Base-by-base conservation (phyloP, 2,888 invertebrate genomes). In the Scelioninae gen. 2 region DNA sequence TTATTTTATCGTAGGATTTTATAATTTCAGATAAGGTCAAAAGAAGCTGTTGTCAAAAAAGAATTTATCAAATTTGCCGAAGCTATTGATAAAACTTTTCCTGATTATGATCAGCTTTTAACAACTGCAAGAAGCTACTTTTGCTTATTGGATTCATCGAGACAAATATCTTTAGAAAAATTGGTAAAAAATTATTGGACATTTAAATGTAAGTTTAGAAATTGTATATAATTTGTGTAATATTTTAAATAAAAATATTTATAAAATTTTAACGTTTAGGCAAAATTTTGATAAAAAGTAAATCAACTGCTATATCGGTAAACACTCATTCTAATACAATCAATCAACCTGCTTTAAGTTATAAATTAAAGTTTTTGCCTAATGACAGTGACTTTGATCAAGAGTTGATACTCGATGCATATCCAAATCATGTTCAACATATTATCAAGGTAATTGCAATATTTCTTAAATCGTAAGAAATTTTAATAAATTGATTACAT, bases 11-110 rank as follows among this genome's bases (percentile, higher is more conserved):
- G n/a, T n/a, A n/a, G n/a, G n/a, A n/a, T n/a, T n/a, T n/a, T n/a
- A n/a, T n/a, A n/a, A n/a, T n/a, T n/a, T n/a, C 46, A 73, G 72
- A 41, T 73, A 15, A 55, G 18, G 22, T 53, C 46, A 3, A 72
- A 73, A 19, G 67, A 73, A 60, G 39, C 67, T 7, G 22, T 63
- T 1, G 61, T 61, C 1, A 73, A 73, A 7, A 67, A 73, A 37
- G 61, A 67, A 11, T 73, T 73, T 9, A 43, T 73, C 0, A 73
- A 67, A 45, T 67, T 73, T 18, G 72, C 72, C 2, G 3, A 43
- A 18, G 25, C 39, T 1, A 67, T 73, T 4, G 16, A 61, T 43
- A 9, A 37, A n/a, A 28, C 18, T 10, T 73, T 67, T 31, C 57
- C 67, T 1, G 11, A 43, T 10, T 55, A 43, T 31, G 61, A 63